These are phyloP conservation scores for Oxycera nigricornis DNA, from an alignment of 2,888 invertebrate species.

Conservation along the genomic window DNA sequence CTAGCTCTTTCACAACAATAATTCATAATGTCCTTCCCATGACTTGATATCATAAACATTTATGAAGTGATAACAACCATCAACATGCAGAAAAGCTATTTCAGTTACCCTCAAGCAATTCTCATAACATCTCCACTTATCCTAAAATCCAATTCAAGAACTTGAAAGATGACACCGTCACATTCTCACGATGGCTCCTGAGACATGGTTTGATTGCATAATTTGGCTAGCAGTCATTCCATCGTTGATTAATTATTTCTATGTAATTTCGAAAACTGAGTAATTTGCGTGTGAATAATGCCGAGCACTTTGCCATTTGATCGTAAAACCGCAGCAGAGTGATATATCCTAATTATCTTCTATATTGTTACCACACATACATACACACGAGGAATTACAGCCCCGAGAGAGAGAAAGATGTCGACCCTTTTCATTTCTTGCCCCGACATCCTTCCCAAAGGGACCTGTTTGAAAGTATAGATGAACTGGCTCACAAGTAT, in stretches of 20 bases:
- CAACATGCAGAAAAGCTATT: no score
- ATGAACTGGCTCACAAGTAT: neutral
- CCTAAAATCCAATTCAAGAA: no score
- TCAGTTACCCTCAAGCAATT: no score
- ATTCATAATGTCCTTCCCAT: no score
- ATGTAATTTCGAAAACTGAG: conserved; percentile 24
- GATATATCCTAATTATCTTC: neutral
- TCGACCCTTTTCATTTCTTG: conserved; percentile 5
- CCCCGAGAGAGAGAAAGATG: neutral
- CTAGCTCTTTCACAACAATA: no score
- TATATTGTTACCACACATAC: neutral
- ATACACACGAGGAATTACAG: neutral
- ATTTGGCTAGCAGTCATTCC: neutral
- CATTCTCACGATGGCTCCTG: neutral
- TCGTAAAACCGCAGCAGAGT: neutral
- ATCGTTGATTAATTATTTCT: conserved; percentile 14
- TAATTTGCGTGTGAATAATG: conserved; percentile 1
- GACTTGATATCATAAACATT: no score
- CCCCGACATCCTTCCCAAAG: neutral
- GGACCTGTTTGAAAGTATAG: neutral
- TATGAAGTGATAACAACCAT: no score
- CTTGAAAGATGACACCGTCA: no score
- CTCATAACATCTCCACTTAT: no score
- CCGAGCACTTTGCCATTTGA: neutral
- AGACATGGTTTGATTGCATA: neutral